phyloP scores from a whole-genome alignment of 2,113 vertebrate species.

The Falco punctatus region DNA sequence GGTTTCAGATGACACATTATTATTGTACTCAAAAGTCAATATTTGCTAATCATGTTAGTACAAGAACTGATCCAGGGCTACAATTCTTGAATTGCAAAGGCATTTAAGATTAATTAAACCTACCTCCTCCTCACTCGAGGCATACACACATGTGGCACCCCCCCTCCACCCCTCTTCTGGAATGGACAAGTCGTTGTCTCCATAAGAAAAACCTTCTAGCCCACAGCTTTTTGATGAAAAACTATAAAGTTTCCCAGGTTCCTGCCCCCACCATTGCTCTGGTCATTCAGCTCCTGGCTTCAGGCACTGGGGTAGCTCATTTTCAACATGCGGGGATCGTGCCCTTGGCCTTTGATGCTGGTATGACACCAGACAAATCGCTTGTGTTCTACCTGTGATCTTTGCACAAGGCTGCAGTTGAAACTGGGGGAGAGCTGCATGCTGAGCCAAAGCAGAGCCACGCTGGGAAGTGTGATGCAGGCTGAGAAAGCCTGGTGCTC shows the following conservation, averaged over 20 bases:
- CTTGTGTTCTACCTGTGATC: background rate
- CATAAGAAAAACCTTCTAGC: background rate
- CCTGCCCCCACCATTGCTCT: background rate
- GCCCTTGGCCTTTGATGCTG: background rate
- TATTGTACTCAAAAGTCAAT: constrained; percentile 83
- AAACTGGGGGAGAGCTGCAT: background rate
- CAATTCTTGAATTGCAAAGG: constrained; percentile 77
- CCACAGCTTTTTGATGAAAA: background rate
- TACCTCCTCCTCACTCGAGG: constrained; percentile 51
- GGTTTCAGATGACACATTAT: constrained; percentile 83
- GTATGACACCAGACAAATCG: background rate
- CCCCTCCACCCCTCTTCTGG: background rate
- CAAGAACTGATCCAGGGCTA: constrained; percentile 79
- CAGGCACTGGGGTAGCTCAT: background rate
- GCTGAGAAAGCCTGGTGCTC: background rate
- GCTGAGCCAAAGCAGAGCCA: background rate
- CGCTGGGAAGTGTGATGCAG: background rate
- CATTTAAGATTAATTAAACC: constrained; percentile 81
- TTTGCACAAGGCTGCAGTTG: rapidly evolving
- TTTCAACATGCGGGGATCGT: background rate
- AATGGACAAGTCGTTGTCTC: constrained; percentile 29
- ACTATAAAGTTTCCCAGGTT: background rate
- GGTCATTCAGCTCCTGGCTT: background rate
- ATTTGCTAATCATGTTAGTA: constrained; percentile 84
- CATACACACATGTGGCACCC: background rate